Base-by-base conservation (phyloP, 2,888 invertebrate species). In the Polylopha cassiicola region DNA sequence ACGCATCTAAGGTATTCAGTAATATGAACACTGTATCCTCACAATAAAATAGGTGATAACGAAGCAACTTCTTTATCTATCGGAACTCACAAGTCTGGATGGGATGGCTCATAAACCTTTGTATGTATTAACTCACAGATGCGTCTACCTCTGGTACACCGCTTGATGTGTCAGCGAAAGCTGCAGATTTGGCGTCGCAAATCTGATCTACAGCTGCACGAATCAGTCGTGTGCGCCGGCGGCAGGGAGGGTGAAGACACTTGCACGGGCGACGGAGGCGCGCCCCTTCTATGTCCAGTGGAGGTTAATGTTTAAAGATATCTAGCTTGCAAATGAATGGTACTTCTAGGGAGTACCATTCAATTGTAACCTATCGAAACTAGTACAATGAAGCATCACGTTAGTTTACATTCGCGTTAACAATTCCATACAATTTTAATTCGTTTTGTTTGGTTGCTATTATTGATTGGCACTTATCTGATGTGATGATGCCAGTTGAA, bases 251-350 rank as follows among this genome's bases (percentile, higher is more conserved):
- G 87, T n/a, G 88, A 86, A 50, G 91, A 91, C 47, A 89, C 90
- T 0, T 91, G 92, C 73, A 87, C 87, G 60, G 88, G 75, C 15
- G 92, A 92, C 58, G 91, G 92, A 1, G 92, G 92, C 11, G 89
- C 90, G 46, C 91, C 91, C 1, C 66, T 92, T 18, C 89, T 90
- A 1, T 92, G 92, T 47, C 89, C 90, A 1, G 61, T 89, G 24
- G 21, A 21, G 24, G 11, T 11, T 4, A 17, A 7, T 17, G 4
- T 29, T 11, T 6, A 4, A 13, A 34, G 26, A 11, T 17, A 2
- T 2, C 5, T 7, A 4, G 17, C 11, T 13, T 18, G 18, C 10
- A 5, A 9, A 5, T 4, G 4, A 18, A 18, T 18, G 18, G 18
- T 18, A 4, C 4, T 7, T 4, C 18, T 18, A 5, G 4, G 7